Conservation (phyloP, 64 coral and sea anemone species). For the Anthopleura sola region DNA sequence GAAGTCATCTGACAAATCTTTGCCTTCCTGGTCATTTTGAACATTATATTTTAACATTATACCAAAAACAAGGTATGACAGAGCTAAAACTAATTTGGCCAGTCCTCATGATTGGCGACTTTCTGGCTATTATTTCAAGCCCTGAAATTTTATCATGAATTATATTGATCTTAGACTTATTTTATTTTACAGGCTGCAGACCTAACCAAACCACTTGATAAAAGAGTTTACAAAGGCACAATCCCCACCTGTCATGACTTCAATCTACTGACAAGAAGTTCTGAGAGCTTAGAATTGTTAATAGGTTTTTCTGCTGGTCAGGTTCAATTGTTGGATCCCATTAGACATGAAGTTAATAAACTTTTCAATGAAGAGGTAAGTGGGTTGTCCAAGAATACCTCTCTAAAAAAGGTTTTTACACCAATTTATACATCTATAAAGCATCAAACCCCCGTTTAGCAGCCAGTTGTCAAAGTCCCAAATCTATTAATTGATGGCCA, state of each 20-base stretch:
- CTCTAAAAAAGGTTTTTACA: too few species aligned
- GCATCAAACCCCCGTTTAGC: too few species aligned
- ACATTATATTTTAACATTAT: too few species aligned
- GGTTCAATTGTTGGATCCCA: constrained; percentile 87
- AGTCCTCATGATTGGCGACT: too few species aligned
- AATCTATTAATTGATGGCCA: too few species aligned
- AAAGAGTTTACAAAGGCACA: constrained; percentile 91
- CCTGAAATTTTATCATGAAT: not conserved
- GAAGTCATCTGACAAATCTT: too few species aligned
- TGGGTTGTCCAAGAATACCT: not conserved
- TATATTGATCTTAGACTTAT: not conserved
- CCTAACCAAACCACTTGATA: constrained; percentile 92
- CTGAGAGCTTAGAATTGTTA: constrained; percentile 85
- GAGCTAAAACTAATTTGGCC: too few species aligned
- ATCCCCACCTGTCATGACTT: constrained; percentile 97
- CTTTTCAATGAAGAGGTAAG: constrained; percentile 96
- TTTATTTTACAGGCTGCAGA: constrained; percentile 74
- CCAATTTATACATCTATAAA: too few species aligned
- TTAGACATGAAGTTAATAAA: constrained; percentile 93
- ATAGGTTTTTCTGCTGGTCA: constrained; percentile 94
- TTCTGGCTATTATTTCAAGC: too few species aligned
- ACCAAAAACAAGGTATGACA: too few species aligned
- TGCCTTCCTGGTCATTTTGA: too few species aligned
- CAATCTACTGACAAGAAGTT: constrained; percentile 83
- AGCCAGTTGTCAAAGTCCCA: too few species aligned